These are phyloP conservation scores for Amyelois transitella DNA, from an alignment of 1,140 invertebrate species.

Conservation along the genomic window DNA sequence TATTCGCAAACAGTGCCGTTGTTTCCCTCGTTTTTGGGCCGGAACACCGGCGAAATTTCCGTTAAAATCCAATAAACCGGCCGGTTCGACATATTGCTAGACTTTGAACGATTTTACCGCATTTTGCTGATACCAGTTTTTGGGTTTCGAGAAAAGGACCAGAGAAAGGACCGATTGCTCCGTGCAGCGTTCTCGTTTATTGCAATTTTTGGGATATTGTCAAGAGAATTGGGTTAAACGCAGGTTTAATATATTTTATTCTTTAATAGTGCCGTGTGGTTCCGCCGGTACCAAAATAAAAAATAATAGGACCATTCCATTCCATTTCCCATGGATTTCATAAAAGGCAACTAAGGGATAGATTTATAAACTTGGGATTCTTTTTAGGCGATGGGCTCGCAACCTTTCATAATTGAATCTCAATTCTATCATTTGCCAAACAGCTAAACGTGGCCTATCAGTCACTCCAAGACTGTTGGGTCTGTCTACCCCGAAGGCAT, in stretches of 20 bases:
- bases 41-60: constrained; percentile 52
- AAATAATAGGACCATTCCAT: too few relatives aligned
- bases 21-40: constrained; percentile 36
- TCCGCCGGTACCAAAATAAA: too few relatives aligned
- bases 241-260: neutral
- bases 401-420: too few relatives aligned
- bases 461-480: too few relatives aligned
- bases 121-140: neutral
- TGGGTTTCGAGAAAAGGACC: neutral
- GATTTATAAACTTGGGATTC: too few relatives aligned
- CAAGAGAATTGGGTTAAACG: neutral
- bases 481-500: too few relatives aligned
- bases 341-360: too few relatives aligned
- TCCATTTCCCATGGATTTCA: too few relatives aligned
- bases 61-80: constrained; percentile 64
- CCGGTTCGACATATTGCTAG: constrained; percentile 12
- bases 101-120: constrained; percentile 1
- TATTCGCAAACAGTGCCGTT: constrained; percentile 44
- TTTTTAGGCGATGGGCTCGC: too few relatives aligned
- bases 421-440: too few relatives aligned
- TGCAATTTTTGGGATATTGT: constrained; percentile 15
- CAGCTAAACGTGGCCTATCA: too few relatives aligned
- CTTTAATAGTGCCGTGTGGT: too few relatives aligned
- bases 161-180: neutral
- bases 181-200: constrained; percentile 23